phyloP scores from a whole-genome alignment of 1,140 invertebrate species.

The Drosophila cardini region DNA sequence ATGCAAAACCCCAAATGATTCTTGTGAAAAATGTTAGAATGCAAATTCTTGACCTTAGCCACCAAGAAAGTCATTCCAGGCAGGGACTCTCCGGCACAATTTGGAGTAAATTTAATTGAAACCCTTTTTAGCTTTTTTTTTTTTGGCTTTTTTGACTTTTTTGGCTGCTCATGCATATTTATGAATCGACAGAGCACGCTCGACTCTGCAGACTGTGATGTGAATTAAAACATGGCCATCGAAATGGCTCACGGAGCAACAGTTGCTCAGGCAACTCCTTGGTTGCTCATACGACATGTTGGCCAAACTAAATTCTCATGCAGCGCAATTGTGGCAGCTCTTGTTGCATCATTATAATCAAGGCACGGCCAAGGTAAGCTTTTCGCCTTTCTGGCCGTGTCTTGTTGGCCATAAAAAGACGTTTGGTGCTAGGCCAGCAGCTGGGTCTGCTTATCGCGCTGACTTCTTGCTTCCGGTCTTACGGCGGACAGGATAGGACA shows the following conservation, averaged over 20 bases:
- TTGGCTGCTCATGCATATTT: slow-evolving; percentile 76
- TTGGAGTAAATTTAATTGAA: slow-evolving; percentile 80
- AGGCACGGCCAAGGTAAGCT: slow-evolving; percentile 47
- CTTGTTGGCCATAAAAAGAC: slow-evolving; percentile 58
- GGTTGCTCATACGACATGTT: slow-evolving; percentile 66
- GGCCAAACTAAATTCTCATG: slow-evolving; percentile 61
- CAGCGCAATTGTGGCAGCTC: slow-evolving; percentile 38
- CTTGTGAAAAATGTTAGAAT: slow-evolving; percentile 66
- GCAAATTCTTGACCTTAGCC: slow-evolving; percentile 76
- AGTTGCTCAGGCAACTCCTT: slow-evolving; percentile 46
- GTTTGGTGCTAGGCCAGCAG: slow-evolving; percentile 50
- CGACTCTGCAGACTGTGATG: not conserved
- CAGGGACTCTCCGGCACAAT: slow-evolving; percentile 34
- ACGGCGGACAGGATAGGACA: slow-evolving; percentile 46
- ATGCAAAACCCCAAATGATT: slow-evolving; percentile 80
- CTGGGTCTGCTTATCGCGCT: slow-evolving; percentile 70
- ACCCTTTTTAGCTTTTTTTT: slow-evolving; percentile 39
- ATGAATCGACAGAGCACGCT: slow-evolving; percentile 41
- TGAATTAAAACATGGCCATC: slow-evolving; percentile 16
- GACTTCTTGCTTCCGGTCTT: slow-evolving; percentile 78
- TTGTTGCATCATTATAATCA: slow-evolving; percentile 56
- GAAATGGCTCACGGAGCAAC: slow-evolving; percentile 49
- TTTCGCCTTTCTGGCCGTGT: not conserved
- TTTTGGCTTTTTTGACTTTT: slow-evolving; percentile 1
- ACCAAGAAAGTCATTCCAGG: not conserved